Percentiles rank a stretch among this genome's conserved stretches.
These are phyloP conservation scores for Lophura nycthemera DNA, from an alignment of 2,113 vertebrate genomes.

Conservation along the genomic window DNA sequence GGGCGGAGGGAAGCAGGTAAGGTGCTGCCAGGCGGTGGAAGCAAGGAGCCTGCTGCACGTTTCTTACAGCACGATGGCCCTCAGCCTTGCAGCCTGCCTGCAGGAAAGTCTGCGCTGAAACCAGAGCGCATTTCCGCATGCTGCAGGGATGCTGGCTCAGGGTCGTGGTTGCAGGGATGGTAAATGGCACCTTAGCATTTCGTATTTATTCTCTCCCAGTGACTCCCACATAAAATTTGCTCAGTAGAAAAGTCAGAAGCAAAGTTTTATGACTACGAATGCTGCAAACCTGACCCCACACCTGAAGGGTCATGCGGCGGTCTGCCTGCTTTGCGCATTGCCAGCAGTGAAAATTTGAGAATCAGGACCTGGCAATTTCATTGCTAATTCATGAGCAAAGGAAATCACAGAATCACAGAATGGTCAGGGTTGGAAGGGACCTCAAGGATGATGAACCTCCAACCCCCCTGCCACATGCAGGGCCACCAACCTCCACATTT, in stretches of 20 bases:
- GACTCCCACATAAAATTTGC: neutral
- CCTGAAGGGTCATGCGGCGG: neutral
- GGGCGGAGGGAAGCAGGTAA: neutral
- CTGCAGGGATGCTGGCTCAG: neutral
- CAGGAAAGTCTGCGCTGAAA: rapidly evolving
- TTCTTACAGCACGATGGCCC: neutral
- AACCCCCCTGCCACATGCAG: no score
- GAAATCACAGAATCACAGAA: neutral
- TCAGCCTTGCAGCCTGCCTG: neutral
- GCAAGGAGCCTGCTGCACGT: rapidly evolving
- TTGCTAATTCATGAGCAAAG: neutral
- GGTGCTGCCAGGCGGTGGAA: neutral
- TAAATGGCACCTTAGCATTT: neutral
- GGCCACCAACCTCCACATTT: no score
- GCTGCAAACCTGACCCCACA: neutral
- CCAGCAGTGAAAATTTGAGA: neutral
- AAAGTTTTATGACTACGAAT: neutral
- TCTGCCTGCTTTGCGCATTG: neutral
- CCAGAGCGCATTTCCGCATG: neutral
- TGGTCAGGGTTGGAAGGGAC: no score
- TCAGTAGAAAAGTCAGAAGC: neutral
- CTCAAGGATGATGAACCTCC: no score
- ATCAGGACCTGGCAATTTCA: neutral
- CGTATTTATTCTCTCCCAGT: neutral
- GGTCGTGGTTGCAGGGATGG: neutral